A percentile compares a stretch with the other conserved stretches of the same genome.
phyloP scores from a whole-genome alignment of 2,888 invertebrate genomes.

The Pyrrhosoma nymphula region DNA sequence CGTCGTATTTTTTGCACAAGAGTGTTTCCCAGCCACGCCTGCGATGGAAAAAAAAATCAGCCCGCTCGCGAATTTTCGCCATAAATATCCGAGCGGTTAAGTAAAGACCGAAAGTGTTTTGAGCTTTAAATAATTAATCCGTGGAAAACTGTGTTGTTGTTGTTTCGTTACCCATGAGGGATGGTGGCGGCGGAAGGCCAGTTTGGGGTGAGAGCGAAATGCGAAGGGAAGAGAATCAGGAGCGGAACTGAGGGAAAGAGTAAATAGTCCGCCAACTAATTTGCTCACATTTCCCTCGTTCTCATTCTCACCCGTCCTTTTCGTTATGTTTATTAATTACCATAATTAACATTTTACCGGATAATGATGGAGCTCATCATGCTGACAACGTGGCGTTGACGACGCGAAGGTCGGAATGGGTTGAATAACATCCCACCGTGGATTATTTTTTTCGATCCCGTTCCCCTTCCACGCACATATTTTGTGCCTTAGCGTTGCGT shows the following conservation, averaged over 20 bases:
- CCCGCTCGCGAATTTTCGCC: background rate
- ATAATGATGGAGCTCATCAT: background rate
- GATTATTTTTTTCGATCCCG: background rate
- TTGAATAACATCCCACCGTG: background rate
- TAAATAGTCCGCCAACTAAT: constrained; percentile 1
- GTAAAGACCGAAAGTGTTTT: constrained; percentile 39
- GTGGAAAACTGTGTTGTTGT: background rate
- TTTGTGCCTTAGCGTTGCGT: background rate
- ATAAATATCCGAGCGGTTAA: constrained; percentile 32
- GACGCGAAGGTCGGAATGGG: background rate
- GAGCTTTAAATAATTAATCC: constrained; percentile 18
- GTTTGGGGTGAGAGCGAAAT: background rate
- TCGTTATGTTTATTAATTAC: background rate
- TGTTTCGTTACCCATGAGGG: background rate
- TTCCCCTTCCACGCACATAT: background rate
- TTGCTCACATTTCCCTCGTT: background rate
- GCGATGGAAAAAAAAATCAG: background rate
- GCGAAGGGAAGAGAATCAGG: background rate
- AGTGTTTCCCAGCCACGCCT: background rate
- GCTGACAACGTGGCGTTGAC: background rate
- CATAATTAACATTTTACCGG: background rate
- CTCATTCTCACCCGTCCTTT: background rate
- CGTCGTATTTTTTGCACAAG: background rate
- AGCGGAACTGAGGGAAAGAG: background rate
- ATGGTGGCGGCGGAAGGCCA: background rate